Percentiles rank a stretch among this genome's conserved stretches.
phyloP scores from a whole-genome alignment of 1,140 invertebrate species.

The Drosophila auraria region DNA sequence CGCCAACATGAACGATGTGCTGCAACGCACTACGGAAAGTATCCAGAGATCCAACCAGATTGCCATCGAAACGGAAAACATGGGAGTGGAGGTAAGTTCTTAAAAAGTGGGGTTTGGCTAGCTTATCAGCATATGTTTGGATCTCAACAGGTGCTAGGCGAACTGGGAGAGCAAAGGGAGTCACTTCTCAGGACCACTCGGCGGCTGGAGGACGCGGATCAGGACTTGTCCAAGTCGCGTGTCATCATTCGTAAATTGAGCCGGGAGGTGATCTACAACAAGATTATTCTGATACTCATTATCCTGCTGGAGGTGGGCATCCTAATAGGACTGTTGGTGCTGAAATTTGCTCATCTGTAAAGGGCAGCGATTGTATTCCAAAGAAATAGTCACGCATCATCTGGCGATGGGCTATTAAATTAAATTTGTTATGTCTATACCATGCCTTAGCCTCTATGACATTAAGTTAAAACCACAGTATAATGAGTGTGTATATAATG shows the following conservation, averaged over 20 bases:
- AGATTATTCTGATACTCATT: slow-evolving; percentile 85
- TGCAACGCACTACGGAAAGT: slow-evolving; percentile 62
- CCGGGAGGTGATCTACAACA: slow-evolving; percentile 86
- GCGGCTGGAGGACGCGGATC: slow-evolving; percentile 85
- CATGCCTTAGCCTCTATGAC: slow-evolving; percentile 11
- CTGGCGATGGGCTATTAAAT: slow-evolving; percentile 1
- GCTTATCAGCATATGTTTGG: neutral
- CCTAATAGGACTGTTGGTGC: slow-evolving; percentile 64
- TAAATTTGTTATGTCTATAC: slow-evolving; percentile 14
- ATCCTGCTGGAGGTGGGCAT: slow-evolving; percentile 85
- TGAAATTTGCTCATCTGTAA: slow-evolving; percentile 69
- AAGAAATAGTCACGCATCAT: slow-evolving; percentile 27
- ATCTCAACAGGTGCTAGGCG: slow-evolving; percentile 72
- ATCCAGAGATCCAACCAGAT: slow-evolving; percentile 89
- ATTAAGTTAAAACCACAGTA: slow-evolving; percentile 10
- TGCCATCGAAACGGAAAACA: slow-evolving; percentile 91
- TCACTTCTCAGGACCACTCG: slow-evolving; percentile 85
- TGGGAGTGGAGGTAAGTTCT: slow-evolving; percentile 89
- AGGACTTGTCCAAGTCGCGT: slow-evolving; percentile 84
- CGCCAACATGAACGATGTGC: slow-evolving; percentile 65
- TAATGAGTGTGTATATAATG: slow-evolving; percentile 6
- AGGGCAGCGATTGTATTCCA: slow-evolving; percentile 35
- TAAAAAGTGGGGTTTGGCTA: neutral
- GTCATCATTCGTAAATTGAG: slow-evolving; percentile 84
- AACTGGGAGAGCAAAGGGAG: slow-evolving; percentile 85